Percentiles rank a stretch among this genome's conserved stretches.
Evolutionary conservation across 2,888 invertebrate species (phyloP).

Genomic region (Holacanthella duospinosa): DNA sequence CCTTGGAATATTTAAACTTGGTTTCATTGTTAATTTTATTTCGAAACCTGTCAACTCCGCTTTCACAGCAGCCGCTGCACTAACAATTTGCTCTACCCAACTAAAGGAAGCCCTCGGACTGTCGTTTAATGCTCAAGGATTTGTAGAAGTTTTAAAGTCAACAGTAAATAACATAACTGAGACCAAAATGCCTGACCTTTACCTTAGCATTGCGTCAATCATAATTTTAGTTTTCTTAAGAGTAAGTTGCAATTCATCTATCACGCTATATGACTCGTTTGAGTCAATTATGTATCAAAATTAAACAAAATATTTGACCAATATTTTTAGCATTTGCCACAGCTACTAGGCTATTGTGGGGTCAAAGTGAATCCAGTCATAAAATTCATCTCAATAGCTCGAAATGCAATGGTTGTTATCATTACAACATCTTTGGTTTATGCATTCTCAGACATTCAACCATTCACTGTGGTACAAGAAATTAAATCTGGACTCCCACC

Average conservation of each 20-base stretch:
- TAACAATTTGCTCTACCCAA: slow-evolving; percentile 30
- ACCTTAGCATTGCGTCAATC: slow-evolving; percentile 30
- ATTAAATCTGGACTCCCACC: slow-evolving; percentile 49
- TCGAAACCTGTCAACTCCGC: slow-evolving; percentile 30
- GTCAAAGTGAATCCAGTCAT: slow-evolving; percentile 45
- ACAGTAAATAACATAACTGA: slow-evolving; percentile 22
- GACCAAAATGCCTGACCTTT: slow-evolving; percentile 26
- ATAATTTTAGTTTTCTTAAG: slow-evolving; percentile 28
- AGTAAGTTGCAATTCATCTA: slow-evolving; percentile 15
- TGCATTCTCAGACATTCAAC: slow-evolving; percentile 45
- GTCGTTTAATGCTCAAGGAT: slow-evolving; percentile 35
- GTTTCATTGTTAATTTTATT: slow-evolving; percentile 38
- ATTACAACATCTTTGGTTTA: slow-evolving; percentile 57
- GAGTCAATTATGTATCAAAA: background rate
- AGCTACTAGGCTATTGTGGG: background rate
- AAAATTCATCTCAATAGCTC: slow-evolving; percentile 62
- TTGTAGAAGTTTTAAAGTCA: slow-evolving; percentile 29
- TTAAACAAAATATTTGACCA: background rate
- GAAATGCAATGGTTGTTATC: slow-evolving; percentile 67
- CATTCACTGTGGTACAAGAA: slow-evolving; percentile 42
- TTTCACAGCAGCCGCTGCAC: slow-evolving; percentile 28
- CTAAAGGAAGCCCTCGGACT: slow-evolving; percentile 32
- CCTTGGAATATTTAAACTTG: slow-evolving; percentile 34
- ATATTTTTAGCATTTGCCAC: background rate
- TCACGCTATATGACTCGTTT: background rate